Conservation (phyloP, 2,113 vertebrate species). For the Tichodroma muraria region DNA sequence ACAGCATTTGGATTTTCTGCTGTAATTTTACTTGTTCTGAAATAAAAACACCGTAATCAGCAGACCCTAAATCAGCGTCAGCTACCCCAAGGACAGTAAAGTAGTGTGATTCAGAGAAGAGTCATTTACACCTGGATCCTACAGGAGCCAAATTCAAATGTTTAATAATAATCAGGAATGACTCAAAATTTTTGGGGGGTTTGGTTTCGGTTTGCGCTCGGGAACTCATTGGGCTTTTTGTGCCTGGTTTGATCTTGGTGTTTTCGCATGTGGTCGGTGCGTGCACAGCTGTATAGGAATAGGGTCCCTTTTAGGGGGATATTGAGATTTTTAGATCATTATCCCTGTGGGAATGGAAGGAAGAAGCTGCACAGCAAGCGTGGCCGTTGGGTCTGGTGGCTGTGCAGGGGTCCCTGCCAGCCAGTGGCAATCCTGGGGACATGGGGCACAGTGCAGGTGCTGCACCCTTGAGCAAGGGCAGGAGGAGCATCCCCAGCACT, state of each 20-base stretch:
- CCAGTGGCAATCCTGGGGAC: rapidly evolving
- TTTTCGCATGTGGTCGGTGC: rapidly evolving
- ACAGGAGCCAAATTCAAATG: not conserved
- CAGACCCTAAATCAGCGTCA: not conserved
- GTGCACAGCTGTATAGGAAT: not conserved
- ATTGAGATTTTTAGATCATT: not conserved
- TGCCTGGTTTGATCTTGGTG: not conserved
- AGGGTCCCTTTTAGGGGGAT: not conserved
- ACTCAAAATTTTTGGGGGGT: rapidly evolving
- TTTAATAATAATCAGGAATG: not conserved
- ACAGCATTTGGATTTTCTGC: not conserved
- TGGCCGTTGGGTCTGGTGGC: rapidly evolving
- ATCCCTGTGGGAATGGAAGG: not conserved
- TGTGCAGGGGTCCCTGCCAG: rapidly evolving
- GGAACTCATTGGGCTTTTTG: not conserved
- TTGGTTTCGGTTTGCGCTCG: not conserved
- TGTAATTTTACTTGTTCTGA: not conserved
- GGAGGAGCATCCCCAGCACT: not conserved
- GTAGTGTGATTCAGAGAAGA: not conserved
- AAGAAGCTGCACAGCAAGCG: not conserved
- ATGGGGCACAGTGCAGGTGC: rapidly evolving
- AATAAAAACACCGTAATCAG: not conserved
- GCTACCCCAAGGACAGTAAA: not conserved
- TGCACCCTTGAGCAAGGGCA: rapidly evolving
- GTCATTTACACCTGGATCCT: not conserved